Evolutionary conservation across 2,888 invertebrate genomes (phyloP).

Genomic region (Bedellia somnulentella): DNA sequence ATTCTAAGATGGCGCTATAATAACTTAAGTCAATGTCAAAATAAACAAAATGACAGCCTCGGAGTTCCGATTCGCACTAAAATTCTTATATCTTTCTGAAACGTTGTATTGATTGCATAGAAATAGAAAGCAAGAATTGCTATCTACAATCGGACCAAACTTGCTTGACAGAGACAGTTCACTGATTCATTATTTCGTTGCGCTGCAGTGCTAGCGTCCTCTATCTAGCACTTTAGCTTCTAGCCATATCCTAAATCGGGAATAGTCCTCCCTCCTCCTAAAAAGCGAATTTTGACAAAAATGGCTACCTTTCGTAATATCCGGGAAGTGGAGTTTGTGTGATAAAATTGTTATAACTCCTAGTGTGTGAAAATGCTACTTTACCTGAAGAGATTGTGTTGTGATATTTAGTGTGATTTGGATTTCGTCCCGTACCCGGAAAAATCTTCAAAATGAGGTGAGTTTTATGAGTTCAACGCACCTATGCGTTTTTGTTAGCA

Average conservation of each 20-base stretch:
- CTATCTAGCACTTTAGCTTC: constrained; percentile 34
- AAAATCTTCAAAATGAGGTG: constrained; percentile 53
- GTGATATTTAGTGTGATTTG: constrained; percentile 52
- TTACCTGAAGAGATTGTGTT: constrained; percentile 53
- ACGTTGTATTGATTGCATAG: too few relatives aligned
- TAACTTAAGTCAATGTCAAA: too few relatives aligned
- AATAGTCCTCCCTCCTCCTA: constrained; percentile 32
- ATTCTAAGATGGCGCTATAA: too few relatives aligned
- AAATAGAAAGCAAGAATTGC: too few relatives aligned
- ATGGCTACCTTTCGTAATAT: constrained; percentile 43
- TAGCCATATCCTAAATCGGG: constrained; percentile 41
- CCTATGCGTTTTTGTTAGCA: constrained; percentile 41
- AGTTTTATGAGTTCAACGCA: constrained; percentile 39
- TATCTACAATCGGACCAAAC: too few relatives aligned
- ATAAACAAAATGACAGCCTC: too few relatives aligned
- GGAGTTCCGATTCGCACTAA: too few relatives aligned
- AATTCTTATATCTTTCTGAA: too few relatives aligned
- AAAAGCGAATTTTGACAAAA: constrained; percentile 46
- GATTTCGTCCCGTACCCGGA: constrained; percentile 54
- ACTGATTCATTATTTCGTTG: too few relatives aligned
- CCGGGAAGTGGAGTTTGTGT: constrained; percentile 31
- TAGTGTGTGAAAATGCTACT: constrained; percentile 50
- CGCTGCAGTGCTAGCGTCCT: constrained; percentile 41
- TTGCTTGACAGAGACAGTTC: too few relatives aligned
- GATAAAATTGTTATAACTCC: constrained; percentile 37